Base-by-base conservation (phyloP, 2,797 vertebrate species). In the Cossypha niveicapilla region DNA sequence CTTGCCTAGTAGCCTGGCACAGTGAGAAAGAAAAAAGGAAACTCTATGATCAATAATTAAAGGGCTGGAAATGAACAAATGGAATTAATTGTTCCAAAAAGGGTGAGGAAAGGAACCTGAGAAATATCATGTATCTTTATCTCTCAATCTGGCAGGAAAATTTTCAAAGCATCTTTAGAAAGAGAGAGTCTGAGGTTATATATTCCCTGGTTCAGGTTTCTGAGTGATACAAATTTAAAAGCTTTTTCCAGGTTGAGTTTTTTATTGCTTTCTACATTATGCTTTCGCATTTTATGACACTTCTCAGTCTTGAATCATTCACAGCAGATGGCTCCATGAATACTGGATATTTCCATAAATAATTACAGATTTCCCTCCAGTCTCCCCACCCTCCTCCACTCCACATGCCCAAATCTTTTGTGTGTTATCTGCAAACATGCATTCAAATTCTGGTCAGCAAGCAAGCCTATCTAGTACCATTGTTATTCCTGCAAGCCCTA, bases 261-360 rank as follows among this genome's bases (percentile, higher is more conserved):
- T 60, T 68, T 41, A 57, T 58, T 66, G 51, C 22, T 54, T 85
- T 80, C 77, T 89, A 39, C 44, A 94, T 89, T 72, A 94, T 84
- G 45, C 93, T 96, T 92, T 94, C 68, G 83, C 74, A 50, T 94
- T 96, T 96, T 93, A 93, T 95, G 71, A 88, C 61, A 88, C 62
- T 92, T 95, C 71, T 96, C 86, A 91, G 74, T 92, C 54, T 89
- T 94, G 75, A 97, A 93, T 96, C 75, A 87, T 72, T 96, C 85
- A 82, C 44, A 96, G 81, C 79, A 96, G 92, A 96, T 96, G 92
- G 84, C 73, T 94, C 72, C 53, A 79, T 95, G 90, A 96, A 96
- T 90, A 94, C 85, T 81, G 88, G 86, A 84, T 93, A 96, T 97
- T 96, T 97, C 92, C 93, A 91, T 95, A 95, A 95, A 92, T 93